These are phyloP conservation scores for Epinephelus malabaricus DNA, from an alignment of 2,797 vertebrate genomes.

Conservation along the genomic window DNA sequence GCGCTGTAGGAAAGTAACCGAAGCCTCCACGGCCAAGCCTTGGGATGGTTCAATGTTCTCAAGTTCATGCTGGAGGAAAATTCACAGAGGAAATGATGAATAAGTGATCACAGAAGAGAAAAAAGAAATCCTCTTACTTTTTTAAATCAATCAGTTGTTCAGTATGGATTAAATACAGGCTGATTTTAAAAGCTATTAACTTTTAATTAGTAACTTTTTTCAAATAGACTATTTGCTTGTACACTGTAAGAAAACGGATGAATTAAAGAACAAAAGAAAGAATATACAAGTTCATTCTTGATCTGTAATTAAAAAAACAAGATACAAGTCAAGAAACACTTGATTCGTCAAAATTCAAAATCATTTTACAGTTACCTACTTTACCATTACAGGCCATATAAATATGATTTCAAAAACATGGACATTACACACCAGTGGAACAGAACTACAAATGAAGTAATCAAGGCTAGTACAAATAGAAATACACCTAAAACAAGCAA, in stretches of 20 bases:
- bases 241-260: neutral
- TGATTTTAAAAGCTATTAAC: neutral
- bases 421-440: neutral
- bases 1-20: conserved; percentile 94
- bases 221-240: neutral
- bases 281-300: neutral
- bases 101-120: neutral
- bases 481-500: neutral
- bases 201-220: too few species aligned
- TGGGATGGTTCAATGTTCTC: conserved; percentile 96
- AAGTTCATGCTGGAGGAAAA: conserved; percentile 90
- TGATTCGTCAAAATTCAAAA: too few species aligned
- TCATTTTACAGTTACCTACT: too few species aligned
- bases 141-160: neutral
- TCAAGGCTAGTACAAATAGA: accelerated
- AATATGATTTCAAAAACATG: neutral
- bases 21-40: conserved; percentile 93
- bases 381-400: neutral
- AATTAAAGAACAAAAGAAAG: neutral
- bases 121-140: neutral
- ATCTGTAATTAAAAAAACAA: neutral
- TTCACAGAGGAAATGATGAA: neutral
- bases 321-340: neutral
- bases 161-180: neutral
- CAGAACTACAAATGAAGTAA: neutral